Conservation (phyloP, 2,113 vertebrate species). For the Conger conger region DNA sequence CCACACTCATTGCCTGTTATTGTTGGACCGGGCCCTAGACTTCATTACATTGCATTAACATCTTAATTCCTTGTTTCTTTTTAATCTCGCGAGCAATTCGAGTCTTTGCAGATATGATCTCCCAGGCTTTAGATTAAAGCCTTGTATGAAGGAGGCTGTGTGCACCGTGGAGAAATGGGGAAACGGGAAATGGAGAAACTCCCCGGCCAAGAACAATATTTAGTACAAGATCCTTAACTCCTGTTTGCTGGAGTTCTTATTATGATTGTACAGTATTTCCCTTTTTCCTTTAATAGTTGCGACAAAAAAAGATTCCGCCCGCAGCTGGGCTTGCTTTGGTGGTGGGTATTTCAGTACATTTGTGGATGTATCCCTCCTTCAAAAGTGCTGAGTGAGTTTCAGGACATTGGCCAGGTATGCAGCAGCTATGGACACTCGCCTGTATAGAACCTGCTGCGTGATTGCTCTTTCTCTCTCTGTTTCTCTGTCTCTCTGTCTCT, state of each 20-base stretch:
- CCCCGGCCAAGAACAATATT: conserved; percentile 63
- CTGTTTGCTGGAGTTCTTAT: conserved; percentile 48
- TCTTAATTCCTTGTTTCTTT: conserved; percentile 61
- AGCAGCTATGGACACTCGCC: background rate
- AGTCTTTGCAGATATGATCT: conserved; percentile 53
- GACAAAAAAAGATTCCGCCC: conserved; percentile 11
- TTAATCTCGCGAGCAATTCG: conserved; percentile 53
- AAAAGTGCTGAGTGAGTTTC: conserved; percentile 4
- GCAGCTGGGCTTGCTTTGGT: conserved; percentile 6
- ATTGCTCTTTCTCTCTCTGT: background rate
- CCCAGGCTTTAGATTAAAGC: conserved; percentile 51
- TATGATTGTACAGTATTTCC: conserved; percentile 37
- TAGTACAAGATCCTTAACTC: conserved; percentile 51
- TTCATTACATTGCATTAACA: conserved; percentile 66
- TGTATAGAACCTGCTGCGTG: background rate
- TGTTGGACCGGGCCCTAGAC: conserved; percentile 53
- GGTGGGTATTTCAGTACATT: background rate
- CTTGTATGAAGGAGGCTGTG: conserved; percentile 26
- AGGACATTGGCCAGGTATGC: background rate
- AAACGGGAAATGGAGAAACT: conserved; percentile 40
- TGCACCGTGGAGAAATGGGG: conserved; percentile 5
- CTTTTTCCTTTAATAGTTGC: background rate
- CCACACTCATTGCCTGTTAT: conserved; percentile 51
- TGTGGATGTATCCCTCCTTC: conserved; percentile 2
- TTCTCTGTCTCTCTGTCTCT: background rate